Base-by-base conservation (phyloP, 2,797 vertebrate genomes). In the Catharus ustulatus region DNA sequence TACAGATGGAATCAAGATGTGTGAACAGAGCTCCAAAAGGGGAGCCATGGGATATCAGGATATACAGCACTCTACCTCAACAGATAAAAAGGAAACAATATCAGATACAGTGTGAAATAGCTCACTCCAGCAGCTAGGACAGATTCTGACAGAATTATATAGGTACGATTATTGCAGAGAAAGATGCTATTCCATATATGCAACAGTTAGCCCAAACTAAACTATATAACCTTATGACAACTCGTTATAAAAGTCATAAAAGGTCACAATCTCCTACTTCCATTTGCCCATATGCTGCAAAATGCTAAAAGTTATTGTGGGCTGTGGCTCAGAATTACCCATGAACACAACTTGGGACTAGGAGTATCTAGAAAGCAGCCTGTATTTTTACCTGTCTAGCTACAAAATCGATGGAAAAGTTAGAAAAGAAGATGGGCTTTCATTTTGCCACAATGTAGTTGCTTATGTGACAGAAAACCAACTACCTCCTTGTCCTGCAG, bases 1-100 rank as follows among this genome's bases (percentile, higher is more conserved):
- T 88, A 77, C 96, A 97, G 93, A 96, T 97, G 96, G 96, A 89
- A 94, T 94, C 96, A 96, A 97, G 96, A 97, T 97, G 96, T 97
- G 93, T 55, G 96, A 94, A 91, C 93, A 85, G 76, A 91, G 46
- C 58, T 90, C 91, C 78, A 64, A 94, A 93, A 89, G 82, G 66
- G 72, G 54, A 95, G 89, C 59, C 94, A 86, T 76, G 69, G 87
- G 89, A 86, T 88, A 93, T 76, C 71, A 81, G 82, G 46, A 68
- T 80, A 92, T 40, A 87, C 11, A 84, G 84, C 10, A 34, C 49
- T 94, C 46, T 75, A 27, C 67, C 77, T 90, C 78, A 88, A 64
- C 49, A 87, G 87, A 93, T 69, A 67, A 84, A 95, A 95, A 93
- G 85, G 87, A 96, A 97, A 84, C 54, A 95, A 36, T 52, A 88